These are phyloP conservation scores for Cladopsammia gracilis DNA, from an alignment of 64 coral and sea anemone species.

Conservation along the genomic window DNA sequence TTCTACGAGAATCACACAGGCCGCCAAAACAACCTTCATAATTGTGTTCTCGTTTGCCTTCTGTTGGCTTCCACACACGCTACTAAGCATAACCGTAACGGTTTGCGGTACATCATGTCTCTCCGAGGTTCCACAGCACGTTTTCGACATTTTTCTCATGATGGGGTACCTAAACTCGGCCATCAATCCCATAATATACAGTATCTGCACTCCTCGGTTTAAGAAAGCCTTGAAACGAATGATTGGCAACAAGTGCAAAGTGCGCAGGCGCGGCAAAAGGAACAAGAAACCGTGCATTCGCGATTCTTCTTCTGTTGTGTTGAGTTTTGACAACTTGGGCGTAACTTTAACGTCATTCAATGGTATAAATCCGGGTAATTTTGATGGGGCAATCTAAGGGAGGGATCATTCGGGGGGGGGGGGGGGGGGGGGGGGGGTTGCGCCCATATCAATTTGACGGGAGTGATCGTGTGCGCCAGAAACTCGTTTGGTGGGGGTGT, in stretches of 20 bases:
- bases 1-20: slow-evolving; percentile 20
- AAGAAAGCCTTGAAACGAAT: not conserved
- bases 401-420: too few species aligned
- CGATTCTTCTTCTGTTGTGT: too few species aligned
- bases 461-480: too few species aligned
- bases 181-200: slow-evolving; percentile 63
- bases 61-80: slow-evolving; percentile 71
- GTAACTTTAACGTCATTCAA: too few species aligned
- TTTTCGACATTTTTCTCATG: slow-evolving; percentile 14
- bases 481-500: too few species aligned
- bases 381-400: too few species aligned
- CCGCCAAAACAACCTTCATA: slow-evolving; percentile 69
- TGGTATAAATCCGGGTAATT: too few species aligned
- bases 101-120: not conserved
- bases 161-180: slow-evolving; percentile 60
- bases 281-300: too few species aligned
- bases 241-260: not conserved
- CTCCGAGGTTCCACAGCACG: not conserved
- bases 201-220: not conserved
- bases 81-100: slow-evolving; percentile 38
- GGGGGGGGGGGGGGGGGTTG: too few species aligned
- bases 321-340: too few species aligned
- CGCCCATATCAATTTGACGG: too few species aligned
- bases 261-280: too few species aligned
- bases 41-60: slow-evolving; percentile 73